These are phyloP conservation scores for Bugula neritina DNA, from an alignment of 2,888 invertebrate species.

Conservation along the genomic window DNA sequence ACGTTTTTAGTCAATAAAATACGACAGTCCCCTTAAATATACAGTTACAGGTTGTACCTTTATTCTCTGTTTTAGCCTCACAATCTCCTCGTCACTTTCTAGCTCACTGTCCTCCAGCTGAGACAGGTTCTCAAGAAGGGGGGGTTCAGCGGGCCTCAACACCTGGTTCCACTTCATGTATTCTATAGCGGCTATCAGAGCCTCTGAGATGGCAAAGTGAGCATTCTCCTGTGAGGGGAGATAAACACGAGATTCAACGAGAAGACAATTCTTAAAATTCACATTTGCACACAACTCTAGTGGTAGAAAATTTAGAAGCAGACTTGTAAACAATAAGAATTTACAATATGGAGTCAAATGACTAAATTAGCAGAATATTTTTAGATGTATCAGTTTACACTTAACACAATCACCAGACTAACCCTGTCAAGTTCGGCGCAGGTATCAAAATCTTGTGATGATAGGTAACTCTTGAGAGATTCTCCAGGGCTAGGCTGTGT, in stretches of 20 bases:
- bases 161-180: slow-evolving; percentile 53
- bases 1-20: no score
- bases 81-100: slow-evolving; percentile 65
- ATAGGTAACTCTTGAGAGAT: slow-evolving; percentile 67
- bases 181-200: slow-evolving; percentile 75
- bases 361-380: no score
- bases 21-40: no score
- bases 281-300: no score
- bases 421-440: slow-evolving; percentile 68
- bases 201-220: slow-evolving; percentile 77
- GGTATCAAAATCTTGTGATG: slow-evolving; percentile 66
- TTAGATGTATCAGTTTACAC: no score
- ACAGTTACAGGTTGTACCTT: no score
- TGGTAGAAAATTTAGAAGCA: no score
- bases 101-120: slow-evolving; percentile 48
- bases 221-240: slow-evolving; percentile 67
- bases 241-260: no score
- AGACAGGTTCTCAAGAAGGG: neutral
- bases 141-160: neutral
- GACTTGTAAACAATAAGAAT: no score
- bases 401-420: no score
- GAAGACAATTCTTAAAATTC: no score
- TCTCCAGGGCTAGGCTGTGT: slow-evolving; percentile 63
- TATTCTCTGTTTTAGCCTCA: slow-evolving; percentile 62
- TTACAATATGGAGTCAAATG: no score